A percentile compares a stretch with the other conserved stretches of the same genome.
Evolutionary conservation across 1,140 invertebrate genomes (phyloP).

Genomic region (Aricia agestis): DNA sequence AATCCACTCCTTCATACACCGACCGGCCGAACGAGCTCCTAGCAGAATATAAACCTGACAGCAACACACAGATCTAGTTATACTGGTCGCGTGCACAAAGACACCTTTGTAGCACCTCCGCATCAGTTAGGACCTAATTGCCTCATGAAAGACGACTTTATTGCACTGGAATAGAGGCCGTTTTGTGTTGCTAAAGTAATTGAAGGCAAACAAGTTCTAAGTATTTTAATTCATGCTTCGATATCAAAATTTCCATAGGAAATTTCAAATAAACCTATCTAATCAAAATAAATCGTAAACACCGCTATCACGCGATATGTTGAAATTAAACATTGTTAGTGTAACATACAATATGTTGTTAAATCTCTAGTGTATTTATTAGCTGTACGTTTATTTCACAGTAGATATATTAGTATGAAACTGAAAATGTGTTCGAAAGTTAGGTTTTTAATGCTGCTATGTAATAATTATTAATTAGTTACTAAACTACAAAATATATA

Average conservation of each 20-base stretch:
- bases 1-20: slow-evolving; percentile 22
- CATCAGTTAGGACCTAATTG: slow-evolving; percentile 44
- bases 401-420: too few relatives aligned
- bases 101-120: slow-evolving; percentile 61
- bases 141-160: slow-evolving; percentile 36
- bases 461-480: too few relatives aligned
- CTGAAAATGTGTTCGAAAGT: too few relatives aligned
- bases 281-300: slow-evolving; percentile 5
- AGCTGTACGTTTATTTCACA: too few relatives aligned
- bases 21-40: slow-evolving; percentile 27
- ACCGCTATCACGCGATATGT: not conserved
- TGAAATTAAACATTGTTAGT: not conserved
- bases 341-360: not conserved
- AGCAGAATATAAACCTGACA: slow-evolving; percentile 28
- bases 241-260: slow-evolving; percentile 18
- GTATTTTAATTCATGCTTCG: slow-evolving; percentile 39
- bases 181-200: slow-evolving; percentile 41
- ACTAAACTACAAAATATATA: too few relatives aligned
- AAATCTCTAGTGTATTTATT: not conserved
- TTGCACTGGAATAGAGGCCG: slow-evolving; percentile 29
- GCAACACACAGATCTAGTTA: slow-evolving; percentile 39
- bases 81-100: slow-evolving; percentile 58
- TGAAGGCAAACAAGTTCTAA: slow-evolving; percentile 65
- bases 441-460: too few relatives aligned
- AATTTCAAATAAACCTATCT: slow-evolving; percentile 9